Evolutionary conservation across 2,797 vertebrate species (phyloP).

Genomic region (Nothura maculosa): DNA sequence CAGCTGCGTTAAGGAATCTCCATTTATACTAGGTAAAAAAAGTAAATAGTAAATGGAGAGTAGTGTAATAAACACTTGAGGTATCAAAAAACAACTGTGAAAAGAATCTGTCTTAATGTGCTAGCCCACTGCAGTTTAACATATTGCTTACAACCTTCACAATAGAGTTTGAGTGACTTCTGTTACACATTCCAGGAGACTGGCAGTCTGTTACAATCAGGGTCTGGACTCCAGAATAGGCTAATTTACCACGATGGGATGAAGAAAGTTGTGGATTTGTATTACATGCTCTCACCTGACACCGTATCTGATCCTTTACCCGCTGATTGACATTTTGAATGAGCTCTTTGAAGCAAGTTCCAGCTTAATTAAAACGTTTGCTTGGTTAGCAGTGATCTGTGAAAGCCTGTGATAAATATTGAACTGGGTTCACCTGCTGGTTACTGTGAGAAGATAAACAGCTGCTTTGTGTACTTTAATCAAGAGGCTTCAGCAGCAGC

Average conservation of each 20-base stretch:
- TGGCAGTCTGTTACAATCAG: conserved; percentile 89
- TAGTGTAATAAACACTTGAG: conserved; percentile 87
- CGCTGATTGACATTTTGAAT: conserved; percentile 98
- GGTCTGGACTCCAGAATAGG: conserved; percentile 82
- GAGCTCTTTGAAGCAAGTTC: conserved; percentile 98
- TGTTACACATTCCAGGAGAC: conserved; percentile 87
- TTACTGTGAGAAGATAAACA: conserved; percentile 96
- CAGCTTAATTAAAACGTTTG: conserved; percentile 99
- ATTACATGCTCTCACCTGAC: conserved; percentile 97
- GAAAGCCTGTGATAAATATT: conserved; percentile 99
- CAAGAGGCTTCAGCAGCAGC: conserved; percentile 80
- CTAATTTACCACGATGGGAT: conserved; percentile 87
- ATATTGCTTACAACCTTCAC: conserved; percentile 90
- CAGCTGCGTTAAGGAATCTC: conserved; percentile 82
- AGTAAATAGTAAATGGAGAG: conserved; percentile 88
- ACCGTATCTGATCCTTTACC: conserved; percentile 91
- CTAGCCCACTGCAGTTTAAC: conserved; percentile 86
- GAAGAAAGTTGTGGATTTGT: conserved; percentile 89
- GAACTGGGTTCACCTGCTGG: conserved; percentile 99
- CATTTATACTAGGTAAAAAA: conserved; percentile 79
- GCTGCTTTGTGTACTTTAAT: conserved; percentile 93
- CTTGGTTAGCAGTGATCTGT: conserved; percentile 98
- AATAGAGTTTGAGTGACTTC: conserved; percentile 86
- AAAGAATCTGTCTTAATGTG: conserved; percentile 88
- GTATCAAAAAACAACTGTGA: conserved; percentile 87